Conservation (phyloP, 2,113 vertebrate genomes). For the Paramisgurnus dabryanus region DNA sequence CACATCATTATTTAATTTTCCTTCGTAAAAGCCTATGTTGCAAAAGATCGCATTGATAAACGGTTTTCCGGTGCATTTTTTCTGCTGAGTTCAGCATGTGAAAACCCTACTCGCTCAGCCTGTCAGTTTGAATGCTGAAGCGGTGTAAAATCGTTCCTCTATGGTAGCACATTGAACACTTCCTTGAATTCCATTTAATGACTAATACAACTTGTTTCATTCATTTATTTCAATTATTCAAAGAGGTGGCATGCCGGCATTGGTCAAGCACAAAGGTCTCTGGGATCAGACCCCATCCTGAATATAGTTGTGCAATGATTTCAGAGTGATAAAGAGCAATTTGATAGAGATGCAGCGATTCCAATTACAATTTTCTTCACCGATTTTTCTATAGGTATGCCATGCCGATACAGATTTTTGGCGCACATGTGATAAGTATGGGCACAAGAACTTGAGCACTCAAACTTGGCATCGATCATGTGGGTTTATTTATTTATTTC, state of each 20-base stretch:
- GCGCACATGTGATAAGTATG: too few species aligned
- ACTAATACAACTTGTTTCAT: not conserved
- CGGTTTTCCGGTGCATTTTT: not conserved
- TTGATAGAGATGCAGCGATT: too few species aligned
- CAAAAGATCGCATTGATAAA: not conserved
- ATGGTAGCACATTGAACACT: not conserved
- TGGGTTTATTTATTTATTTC: too few species aligned
- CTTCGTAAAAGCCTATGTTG: not conserved
- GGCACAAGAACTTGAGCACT: too few species aligned
- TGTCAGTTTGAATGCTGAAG: not conserved
- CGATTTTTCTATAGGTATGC: too few species aligned
- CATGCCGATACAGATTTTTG: too few species aligned
- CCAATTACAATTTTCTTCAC: too few species aligned
- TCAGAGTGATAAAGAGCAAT: too few species aligned
- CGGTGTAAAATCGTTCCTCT: not conserved
- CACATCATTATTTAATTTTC: not conserved
- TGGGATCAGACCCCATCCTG: not conserved
- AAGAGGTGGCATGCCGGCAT: slow-evolving; percentile 31
- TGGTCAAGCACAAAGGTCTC: not conserved
- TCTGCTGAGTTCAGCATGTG: not conserved
- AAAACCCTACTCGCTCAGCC: not conserved
- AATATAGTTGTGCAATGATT: too few species aligned
- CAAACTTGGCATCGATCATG: too few species aligned
- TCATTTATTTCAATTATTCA: slow-evolving; percentile 46
- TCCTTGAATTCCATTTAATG: not conserved